A percentile compares a stretch with the other conserved stretches of the same genome.
These are phyloP conservation scores for Elachura formosa DNA, from an alignment of 2,113 vertebrate genomes.

Conservation along the genomic window DNA sequence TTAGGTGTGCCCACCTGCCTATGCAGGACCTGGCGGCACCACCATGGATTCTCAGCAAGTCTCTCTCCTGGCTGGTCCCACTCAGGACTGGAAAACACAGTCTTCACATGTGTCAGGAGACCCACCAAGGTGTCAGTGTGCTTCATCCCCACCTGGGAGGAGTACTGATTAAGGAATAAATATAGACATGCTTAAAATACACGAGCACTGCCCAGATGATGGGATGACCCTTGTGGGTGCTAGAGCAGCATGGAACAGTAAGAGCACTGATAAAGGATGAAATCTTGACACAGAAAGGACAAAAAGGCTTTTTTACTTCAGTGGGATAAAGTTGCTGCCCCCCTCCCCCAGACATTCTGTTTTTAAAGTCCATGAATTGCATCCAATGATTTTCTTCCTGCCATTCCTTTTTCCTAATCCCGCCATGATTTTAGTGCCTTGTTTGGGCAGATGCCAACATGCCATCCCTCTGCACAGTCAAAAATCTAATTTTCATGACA, in stretches of 20 bases:
- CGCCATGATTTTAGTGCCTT: neutral
- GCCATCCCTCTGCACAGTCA: neutral
- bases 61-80: neutral
- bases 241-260: neutral
- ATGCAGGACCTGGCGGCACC: neutral
- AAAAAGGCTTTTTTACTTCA: slow-evolving; percentile 35
- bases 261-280: neutral
- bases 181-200: neutral
- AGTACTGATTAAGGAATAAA: neutral
- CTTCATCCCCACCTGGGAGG: neutral
- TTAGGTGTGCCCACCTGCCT: neutral
- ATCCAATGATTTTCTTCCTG: slow-evolving; percentile 21
- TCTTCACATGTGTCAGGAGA: neutral
- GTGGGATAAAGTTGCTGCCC: neutral
- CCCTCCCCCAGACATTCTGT: neutral
- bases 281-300: neutral
- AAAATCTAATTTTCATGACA: slow-evolving; percentile 34
- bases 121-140: neutral
- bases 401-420: slow-evolving; percentile 18
- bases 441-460: slow-evolving; percentile 36
- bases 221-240: neutral
- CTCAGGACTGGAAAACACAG: neutral
- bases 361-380: neutral
- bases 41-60: neutral
- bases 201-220: neutral